Base-by-base conservation (phyloP, 2,113 vertebrate species). In the Chiloscyllium plagiosum region DNA sequence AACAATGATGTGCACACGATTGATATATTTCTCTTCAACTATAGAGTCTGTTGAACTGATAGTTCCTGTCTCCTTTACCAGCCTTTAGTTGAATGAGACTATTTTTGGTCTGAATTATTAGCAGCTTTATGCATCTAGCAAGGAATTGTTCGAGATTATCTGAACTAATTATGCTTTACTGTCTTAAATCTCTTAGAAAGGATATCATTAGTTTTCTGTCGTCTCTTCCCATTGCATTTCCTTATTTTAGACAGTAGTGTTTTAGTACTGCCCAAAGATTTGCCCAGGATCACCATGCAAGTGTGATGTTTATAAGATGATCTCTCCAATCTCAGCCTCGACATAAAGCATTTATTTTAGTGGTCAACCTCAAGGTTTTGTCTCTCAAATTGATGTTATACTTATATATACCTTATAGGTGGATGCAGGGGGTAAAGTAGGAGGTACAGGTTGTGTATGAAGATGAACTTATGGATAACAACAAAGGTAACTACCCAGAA, bases 51-150 rank as follows among this genome's bases (percentile, higher is more conserved):
- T n/a, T 66, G 61, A 33, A 68, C 61, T 33, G n/a, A 22, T 65
- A 92, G 19, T 93, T 93, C 66, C n/a, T 17, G 89, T 37, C 61
- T 68, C 61, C 61, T 93, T 93, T 93, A 22, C 61, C 61, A 66
- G 19, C 89, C n/a, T 93, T n/a, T 33, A 22, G 20, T 93, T 37
- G 56, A 93, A 93, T 65, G n/a, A 93, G n/a, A 68, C 89, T 93
- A 93, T 66, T 93, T 93, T 68, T 93, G 66, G 33, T 33, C n/a
- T 93, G 89, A 90, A 90, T 61, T 90, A 13, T 90, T 61, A 56
- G 52, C 87, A 61, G 87, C 61, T 56, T 61, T 93, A 37, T 93
- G 61, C n/a, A 22, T 93, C n/a, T 10, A 66, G 29, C 52, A 93
- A 93, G 33, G 61, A 92, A 68, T 65, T 93, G 89, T 5, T n/a